Evolutionary conservation across 1,140 invertebrate genomes (phyloP).

Genomic region (Heliothis virescens): DNA sequence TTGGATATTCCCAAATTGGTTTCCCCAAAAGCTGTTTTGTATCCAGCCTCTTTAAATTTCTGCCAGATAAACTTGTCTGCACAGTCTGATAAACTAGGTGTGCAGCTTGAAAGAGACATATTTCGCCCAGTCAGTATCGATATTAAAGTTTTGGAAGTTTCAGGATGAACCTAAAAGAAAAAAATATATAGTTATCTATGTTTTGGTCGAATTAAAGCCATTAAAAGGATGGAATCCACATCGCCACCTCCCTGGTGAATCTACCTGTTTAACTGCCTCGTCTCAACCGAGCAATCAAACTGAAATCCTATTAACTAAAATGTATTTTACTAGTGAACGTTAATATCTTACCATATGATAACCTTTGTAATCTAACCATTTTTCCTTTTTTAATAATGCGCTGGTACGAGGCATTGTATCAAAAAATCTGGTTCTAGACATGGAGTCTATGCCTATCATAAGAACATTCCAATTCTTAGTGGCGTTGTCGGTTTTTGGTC

Average conservation of each 20-base stretch:
- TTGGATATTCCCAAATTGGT: constrained; percentile 73
- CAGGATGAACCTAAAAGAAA: constrained; percentile 88
- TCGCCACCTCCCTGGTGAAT: too few species aligned
- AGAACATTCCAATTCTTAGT: constrained; percentile 87
- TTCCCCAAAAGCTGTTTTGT: constrained; percentile 80
- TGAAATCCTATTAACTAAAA: too few species aligned
- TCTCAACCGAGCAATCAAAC: too few species aligned
- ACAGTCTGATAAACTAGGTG: constrained; percentile 84
- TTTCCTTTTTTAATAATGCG: constrained; percentile 87
- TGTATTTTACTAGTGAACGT: background rate
- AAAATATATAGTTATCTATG: too few species aligned
- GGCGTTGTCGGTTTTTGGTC: background rate
- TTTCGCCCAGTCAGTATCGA: constrained; percentile 90
- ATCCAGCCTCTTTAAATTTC: constrained; percentile 72
- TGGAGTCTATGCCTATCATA: constrained; percentile 93
- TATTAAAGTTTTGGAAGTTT: constrained; percentile 94
- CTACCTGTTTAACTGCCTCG: too few species aligned
- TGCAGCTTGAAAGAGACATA: constrained; percentile 82
- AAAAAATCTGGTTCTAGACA: constrained; percentile 92
- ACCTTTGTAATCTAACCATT: constrained; percentile 84
- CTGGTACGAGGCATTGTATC: constrained; percentile 92
- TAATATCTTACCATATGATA: constrained; percentile 83
- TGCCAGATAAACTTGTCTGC: constrained; percentile 74
- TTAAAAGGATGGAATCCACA: too few species aligned
- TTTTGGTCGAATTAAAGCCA: too few species aligned